A percentile compares a stretch with the other conserved stretches of the same genome.
Conservation (phyloP, 2,797 vertebrate genomes). For the Anas bahamensis region DNA sequence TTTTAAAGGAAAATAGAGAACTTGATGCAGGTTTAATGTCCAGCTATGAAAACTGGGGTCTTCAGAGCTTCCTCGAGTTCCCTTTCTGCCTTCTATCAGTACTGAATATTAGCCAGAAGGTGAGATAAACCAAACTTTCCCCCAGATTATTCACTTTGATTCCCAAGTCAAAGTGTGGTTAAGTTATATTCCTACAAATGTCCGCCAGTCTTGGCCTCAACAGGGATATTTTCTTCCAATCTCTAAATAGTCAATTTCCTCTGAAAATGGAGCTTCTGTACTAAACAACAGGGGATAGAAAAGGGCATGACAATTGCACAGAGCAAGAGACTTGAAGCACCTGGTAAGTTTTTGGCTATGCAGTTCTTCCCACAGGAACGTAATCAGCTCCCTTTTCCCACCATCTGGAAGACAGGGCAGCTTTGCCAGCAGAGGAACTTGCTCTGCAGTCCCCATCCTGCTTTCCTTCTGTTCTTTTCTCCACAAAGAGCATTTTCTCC, state of each 20-base stretch:
- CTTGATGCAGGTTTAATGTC: neutral
- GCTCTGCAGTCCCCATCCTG: slow-evolving; percentile 16
- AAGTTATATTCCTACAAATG: neutral
- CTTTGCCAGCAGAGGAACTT: slow-evolving; percentile 58
- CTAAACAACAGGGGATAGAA: slow-evolving; percentile 22
- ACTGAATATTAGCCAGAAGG: neutral
- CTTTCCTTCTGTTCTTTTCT: slow-evolving; percentile 34
- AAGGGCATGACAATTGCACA: slow-evolving; percentile 1
- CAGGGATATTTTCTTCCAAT: neutral
- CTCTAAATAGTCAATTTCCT: slow-evolving; percentile 43
- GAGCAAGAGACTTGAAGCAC: slow-evolving; percentile 46
- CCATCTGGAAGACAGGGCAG: slow-evolving; percentile 51
- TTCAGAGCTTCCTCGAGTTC: neutral
- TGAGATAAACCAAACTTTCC: neutral
- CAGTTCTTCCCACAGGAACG: slow-evolving; percentile 46
- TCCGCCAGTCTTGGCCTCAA: neutral
- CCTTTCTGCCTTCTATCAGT: neutral
- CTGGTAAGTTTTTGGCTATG: slow-evolving; percentile 37
- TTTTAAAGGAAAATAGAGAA: neutral
- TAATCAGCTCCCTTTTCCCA: slow-evolving; percentile 23
- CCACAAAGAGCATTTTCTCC: neutral
- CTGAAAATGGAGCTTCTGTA: slow-evolving; percentile 27
- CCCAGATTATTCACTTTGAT: neutral
- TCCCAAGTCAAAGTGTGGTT: neutral
- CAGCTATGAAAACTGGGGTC: neutral